phyloP scores from a whole-genome alignment of 2,797 vertebrate genomes.

The Characodon lateralis region DNA sequence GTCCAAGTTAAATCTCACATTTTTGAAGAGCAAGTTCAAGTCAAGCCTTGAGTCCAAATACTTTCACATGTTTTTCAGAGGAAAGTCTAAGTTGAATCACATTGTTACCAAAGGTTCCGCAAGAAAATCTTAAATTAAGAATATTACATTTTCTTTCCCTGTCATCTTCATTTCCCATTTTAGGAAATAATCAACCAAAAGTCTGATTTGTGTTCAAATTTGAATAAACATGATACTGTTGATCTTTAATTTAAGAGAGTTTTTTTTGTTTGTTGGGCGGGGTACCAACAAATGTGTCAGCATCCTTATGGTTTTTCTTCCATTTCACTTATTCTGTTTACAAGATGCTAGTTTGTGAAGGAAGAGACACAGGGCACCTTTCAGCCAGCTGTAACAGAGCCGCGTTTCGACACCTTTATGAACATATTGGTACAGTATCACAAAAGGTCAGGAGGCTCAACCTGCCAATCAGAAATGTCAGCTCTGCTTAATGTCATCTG shows the following conservation, averaged over 20 bases:
- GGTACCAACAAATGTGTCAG: too few relatives aligned
- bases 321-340: conserved; percentile 6
- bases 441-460: conserved; percentile 78
- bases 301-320: background rate
- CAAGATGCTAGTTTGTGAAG: conserved; percentile 8
- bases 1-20: background rate
- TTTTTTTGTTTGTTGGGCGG: background rate
- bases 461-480: conserved; percentile 78
- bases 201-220: too few relatives aligned
- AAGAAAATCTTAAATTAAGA: too few relatives aligned
- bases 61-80: too few relatives aligned
- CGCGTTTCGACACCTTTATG: background rate
- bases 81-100: background rate
- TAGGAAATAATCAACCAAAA: too few relatives aligned
- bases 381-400: conserved; percentile 5
- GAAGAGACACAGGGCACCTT: background rate
- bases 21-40: too few relatives aligned
- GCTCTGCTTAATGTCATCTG: conserved; percentile 81
- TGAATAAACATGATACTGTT: too few relatives aligned
- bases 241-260: background rate
- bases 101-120: too few relatives aligned
- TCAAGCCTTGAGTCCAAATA: too few relatives aligned
- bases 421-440: conserved; percentile 26
- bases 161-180: too few relatives aligned
- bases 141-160: too few relatives aligned